Conservation (phyloP, 2,888 invertebrate species). For the Rotaria macrura region DNA sequence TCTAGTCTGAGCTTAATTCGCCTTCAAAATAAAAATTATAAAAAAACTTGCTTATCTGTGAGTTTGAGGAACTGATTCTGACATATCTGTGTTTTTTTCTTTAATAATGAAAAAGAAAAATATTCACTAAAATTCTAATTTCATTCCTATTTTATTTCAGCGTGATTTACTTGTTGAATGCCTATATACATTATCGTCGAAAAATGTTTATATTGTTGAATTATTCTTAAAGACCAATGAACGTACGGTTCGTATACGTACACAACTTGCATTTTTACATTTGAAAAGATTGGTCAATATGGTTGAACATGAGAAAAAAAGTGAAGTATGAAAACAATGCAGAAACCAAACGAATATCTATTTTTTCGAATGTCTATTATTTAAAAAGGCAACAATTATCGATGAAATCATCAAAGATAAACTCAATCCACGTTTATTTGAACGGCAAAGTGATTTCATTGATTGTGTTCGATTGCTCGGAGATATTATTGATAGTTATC, state of each 20-base stretch:
- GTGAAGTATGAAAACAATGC: background rate
- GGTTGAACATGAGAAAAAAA: background rate
- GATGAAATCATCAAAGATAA: background rate
- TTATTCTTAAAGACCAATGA: background rate
- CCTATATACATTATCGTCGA: background rate
- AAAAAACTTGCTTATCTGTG: no score
- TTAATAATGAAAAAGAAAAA: no score
- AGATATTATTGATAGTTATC: constrained; percentile 9
- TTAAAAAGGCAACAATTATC: background rate
- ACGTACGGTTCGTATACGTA: background rate
- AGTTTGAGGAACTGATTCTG: no score
- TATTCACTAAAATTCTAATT: no score
- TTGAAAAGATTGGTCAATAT: background rate
- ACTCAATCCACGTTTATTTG: background rate
- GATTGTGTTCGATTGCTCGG: background rate
- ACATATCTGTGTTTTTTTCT: no score
- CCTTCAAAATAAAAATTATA: no score
- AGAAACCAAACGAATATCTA: no score
- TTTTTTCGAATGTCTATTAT: no score
- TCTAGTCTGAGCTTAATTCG: no score
- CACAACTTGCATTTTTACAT: background rate
- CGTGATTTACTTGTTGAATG: background rate
- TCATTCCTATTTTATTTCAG: background rate
- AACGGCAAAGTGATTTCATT: background rate
- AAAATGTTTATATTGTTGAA: background rate